phyloP scores from a whole-genome alignment of 2,797 vertebrate species.

The Gallinago nigripennis region DNA sequence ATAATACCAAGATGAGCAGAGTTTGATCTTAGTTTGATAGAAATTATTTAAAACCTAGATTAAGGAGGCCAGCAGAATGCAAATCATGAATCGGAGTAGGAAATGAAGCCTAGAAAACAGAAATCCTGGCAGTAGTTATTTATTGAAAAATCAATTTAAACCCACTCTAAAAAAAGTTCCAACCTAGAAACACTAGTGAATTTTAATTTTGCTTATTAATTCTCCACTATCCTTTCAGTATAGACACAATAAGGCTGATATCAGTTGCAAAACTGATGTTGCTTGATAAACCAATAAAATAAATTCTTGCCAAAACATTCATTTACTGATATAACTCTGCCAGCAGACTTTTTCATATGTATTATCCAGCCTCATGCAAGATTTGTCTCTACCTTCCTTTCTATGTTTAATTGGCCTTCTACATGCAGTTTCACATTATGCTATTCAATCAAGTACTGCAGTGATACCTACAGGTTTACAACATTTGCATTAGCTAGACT shows the following conservation, averaged over 20 bases:
- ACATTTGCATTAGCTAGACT: neutral
- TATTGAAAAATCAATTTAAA: neutral
- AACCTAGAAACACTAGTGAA: neutral
- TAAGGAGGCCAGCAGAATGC: neutral
- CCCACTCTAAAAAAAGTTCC: neutral
- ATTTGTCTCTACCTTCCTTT: neutral
- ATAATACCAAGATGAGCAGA: neutral
- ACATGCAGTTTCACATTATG: neutral
- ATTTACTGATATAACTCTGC: neutral
- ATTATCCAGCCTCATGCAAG: neutral
- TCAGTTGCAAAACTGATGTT: neutral
- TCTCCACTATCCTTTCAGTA: neutral
- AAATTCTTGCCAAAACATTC: neutral
- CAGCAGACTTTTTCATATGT: neutral
- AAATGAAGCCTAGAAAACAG: neutral
- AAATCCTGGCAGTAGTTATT: neutral
- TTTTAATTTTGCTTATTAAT: neutral
- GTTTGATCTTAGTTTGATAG: neutral
- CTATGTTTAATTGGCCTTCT: neutral
- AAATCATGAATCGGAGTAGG: neutral
- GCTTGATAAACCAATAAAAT: neutral
- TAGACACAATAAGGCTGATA: neutral
- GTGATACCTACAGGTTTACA: neutral
- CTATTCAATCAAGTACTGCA: neutral
- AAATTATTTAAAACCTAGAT: constrained; percentile 25